Percentiles rank a stretch among this genome's conserved stretches.
These are phyloP conservation scores for Stenotaenia linearis DNA, from an alignment of 2,888 invertebrate species.

Conservation along the genomic window DNA sequence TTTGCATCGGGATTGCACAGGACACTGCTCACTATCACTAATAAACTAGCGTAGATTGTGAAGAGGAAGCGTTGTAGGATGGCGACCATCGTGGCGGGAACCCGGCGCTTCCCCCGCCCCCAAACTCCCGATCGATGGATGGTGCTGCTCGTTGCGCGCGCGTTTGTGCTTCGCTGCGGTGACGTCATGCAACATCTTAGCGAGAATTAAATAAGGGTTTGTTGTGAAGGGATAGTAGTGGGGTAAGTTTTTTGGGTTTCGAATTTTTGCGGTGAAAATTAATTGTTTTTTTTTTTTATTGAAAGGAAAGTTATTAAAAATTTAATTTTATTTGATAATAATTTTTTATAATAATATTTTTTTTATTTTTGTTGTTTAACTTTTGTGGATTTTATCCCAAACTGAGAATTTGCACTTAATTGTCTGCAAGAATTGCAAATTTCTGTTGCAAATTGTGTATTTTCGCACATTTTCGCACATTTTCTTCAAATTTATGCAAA, in stretches of 20 bases:
- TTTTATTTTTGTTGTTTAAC: not conserved
- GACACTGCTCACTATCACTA: conserved; percentile 44
- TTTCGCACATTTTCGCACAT: too few relatives aligned
- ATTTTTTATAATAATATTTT: not conserved
- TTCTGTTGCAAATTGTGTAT: too few relatives aligned
- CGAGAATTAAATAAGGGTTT: not conserved
- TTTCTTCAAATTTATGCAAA: too few relatives aligned
- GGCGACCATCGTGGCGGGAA: conserved; percentile 37
- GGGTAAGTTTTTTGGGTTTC: not conserved
- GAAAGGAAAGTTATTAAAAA: too few relatives aligned
- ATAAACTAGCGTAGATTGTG: conserved; percentile 1
- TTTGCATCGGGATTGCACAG: conserved; percentile 80
- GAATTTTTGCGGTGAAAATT: not conserved
- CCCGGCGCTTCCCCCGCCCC: conserved; percentile 51
- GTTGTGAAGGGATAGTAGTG: too few relatives aligned
- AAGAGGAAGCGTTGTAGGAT: conserved; percentile 33
- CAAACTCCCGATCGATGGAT: conserved; percentile 19
- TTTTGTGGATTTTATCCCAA: not conserved
- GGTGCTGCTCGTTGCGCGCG: conserved; percentile 20
- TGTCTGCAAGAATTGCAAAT: too few relatives aligned
- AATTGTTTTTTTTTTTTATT: too few relatives aligned
- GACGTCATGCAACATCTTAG: not conserved
- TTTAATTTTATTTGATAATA: too few relatives aligned
- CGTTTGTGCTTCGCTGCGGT: conserved; percentile 8
- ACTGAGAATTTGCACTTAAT: too few relatives aligned